Percentiles rank a stretch among this genome's conserved stretches.
Evolutionary conservation across 2,888 invertebrate species (phyloP).

Genomic region (Heteropelma amictum): DNA sequence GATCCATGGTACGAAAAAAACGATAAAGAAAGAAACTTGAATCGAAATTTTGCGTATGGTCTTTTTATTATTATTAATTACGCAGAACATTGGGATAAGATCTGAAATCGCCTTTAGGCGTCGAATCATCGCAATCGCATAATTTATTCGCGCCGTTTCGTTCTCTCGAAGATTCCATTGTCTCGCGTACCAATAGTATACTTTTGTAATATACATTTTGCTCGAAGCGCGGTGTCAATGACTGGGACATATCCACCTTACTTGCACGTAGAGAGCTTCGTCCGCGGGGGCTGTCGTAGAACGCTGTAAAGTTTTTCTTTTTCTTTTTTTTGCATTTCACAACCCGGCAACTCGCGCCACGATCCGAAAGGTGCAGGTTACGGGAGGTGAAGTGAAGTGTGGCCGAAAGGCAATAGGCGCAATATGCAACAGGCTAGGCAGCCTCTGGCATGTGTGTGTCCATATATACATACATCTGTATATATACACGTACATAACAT

Average conservation of each 20-base stretch:
- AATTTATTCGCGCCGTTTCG: slow-evolving; percentile 16
- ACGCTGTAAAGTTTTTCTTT: slow-evolving; percentile 32
- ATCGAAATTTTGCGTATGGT: too few species aligned
- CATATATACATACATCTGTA: too few species aligned
- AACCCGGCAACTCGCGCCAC: slow-evolving; percentile 65
- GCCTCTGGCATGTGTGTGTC: slow-evolving; percentile 39
- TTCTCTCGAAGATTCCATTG: slow-evolving; percentile 18
- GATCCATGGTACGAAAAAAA: too few species aligned
- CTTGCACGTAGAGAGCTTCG: slow-evolving; percentile 1
- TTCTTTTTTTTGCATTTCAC: slow-evolving; percentile 56
- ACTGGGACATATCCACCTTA: slow-evolving; percentile 30
- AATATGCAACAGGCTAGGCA: slow-evolving; percentile 63
- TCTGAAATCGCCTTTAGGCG: not conserved
- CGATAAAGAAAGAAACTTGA: too few species aligned
- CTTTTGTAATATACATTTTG: not conserved
- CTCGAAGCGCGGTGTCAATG: slow-evolving; percentile 40
- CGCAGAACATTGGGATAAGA: not conserved
- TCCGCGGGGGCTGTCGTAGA: slow-evolving; percentile 52
- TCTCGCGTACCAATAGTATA: not conserved
- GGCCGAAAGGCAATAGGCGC: slow-evolving; percentile 62
- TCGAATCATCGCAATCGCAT: slow-evolving; percentile 8
- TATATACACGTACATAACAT: not conserved
- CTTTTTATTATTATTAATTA: too few species aligned
- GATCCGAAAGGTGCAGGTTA: slow-evolving; percentile 73
- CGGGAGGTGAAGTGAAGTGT: slow-evolving; percentile 64